Percentiles rank a stretch among this genome's conserved stretches.
These are phyloP conservation scores for Malthinus flaveolus DNA, from an alignment of 2,888 invertebrate genomes.

Conservation along the genomic window DNA sequence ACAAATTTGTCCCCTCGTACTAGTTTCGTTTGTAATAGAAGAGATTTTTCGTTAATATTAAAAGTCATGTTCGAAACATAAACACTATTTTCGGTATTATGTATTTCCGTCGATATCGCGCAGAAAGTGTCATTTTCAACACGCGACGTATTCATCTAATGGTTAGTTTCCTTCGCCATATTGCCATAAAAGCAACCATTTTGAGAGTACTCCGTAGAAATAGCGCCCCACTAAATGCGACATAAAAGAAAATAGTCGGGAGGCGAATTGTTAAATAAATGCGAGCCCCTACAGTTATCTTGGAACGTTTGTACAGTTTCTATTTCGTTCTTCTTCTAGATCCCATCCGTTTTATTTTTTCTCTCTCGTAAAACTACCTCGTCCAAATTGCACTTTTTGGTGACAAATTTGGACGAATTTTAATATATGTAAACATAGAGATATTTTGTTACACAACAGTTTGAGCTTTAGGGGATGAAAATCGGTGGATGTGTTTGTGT, in stretches of 20 bases:
- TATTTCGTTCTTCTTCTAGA: slow-evolving; percentile 25
- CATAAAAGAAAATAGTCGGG: slow-evolving; percentile 35
- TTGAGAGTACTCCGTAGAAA: slow-evolving; percentile 24
- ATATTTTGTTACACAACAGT: slow-evolving; percentile 28
- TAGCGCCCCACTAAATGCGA: slow-evolving; percentile 31
- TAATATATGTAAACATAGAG: slow-evolving; percentile 44
- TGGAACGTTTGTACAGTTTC: slow-evolving; percentile 31
- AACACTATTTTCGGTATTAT: slow-evolving; percentile 12
- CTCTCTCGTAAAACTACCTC: not conserved
- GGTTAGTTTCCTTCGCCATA: slow-evolving; percentile 34
- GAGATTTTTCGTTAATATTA: too few species aligned
- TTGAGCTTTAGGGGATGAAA: slow-evolving; percentile 24
- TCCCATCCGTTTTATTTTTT: not conserved
- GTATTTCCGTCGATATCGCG: slow-evolving; percentile 28
- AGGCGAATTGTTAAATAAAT: slow-evolving; percentile 35
- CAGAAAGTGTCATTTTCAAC: slow-evolving; percentile 31
- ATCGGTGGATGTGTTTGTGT: slow-evolving; percentile 34
- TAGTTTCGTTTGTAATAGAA: too few species aligned
- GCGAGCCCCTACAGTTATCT: slow-evolving; percentile 32
- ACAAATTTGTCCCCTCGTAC: too few species aligned
- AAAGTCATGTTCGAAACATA: not conserved
- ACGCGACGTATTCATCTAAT: slow-evolving; percentile 34
- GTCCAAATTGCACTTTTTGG: not conserved
- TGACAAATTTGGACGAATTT: slow-evolving; percentile 42
- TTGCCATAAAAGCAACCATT: slow-evolving; percentile 34